Base-by-base conservation (phyloP, 2,113 vertebrate genomes). In the Xenopus borealis region DNA sequence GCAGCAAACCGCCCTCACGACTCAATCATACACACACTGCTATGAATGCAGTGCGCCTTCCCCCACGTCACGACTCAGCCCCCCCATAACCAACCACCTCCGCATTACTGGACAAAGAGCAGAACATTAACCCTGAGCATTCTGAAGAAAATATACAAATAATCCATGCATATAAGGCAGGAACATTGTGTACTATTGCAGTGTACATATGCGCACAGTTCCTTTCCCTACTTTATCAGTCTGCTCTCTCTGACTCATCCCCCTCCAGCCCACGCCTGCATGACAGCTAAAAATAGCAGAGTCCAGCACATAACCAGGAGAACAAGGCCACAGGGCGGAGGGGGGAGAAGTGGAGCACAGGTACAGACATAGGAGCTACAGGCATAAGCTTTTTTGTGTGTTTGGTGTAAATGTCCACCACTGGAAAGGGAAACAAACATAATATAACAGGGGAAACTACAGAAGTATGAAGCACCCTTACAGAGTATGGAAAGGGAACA, bases 101-200 rank as follows among this genome's bases (percentile, higher is more conserved):
- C 14, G 75, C 57, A 76, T 80, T 75, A 2, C n/a, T 75, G 73
- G 73, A 75, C 73, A 75, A 75, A 75, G 73, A 75, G 73, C 66
- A 69, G 73, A 75, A 75, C 73, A 69, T 75, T 75, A 75, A 75
- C 73, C 73, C 73, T 69, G n/a, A 40, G 1, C 62, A 58, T 53
- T 18, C 58, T 45, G 46, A 16, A 69, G 66, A 75, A 23, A 69
- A 69, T 62, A 45, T 59, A 58, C 61, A 27, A 72, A 53, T 58
- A 45, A 71, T 27, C 53, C 47, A 40, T n/a, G 10, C 0, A 10
- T 50, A 59, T 16, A 50, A 45, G 7, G 50, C 1, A 14, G 78
- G 75, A 59, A 17, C 65, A 1, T 4, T 9, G 69, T 81, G 63
- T 71, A n/a, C 61, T 53, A 8, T 30, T 17, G 33, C 27, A 12